Percentiles rank a stretch among this genome's conserved stretches.
These are phyloP conservation scores for Ageneiosus marmoratus DNA, from an alignment of 2,113 vertebrate species.

Conservation along the genomic window DNA sequence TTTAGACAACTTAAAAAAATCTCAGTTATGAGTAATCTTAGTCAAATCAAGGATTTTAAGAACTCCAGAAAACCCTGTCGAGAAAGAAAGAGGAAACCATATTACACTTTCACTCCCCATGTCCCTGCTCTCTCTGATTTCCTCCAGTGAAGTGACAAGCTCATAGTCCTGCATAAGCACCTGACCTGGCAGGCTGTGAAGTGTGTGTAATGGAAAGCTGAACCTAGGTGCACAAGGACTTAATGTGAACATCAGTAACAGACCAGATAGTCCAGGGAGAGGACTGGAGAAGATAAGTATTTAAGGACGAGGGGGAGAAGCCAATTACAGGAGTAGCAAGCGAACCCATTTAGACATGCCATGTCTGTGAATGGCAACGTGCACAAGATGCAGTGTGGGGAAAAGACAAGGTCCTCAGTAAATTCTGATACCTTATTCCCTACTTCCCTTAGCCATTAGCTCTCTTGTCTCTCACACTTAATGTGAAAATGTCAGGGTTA, in stretches of 20 bases:
- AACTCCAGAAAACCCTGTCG: background rate
- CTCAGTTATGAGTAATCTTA: background rate
- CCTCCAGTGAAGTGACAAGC: background rate
- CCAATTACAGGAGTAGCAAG: constrained; percentile 55
- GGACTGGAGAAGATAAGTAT: constrained; percentile 64
- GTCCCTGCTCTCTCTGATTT: constrained; percentile 12
- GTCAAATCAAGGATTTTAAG: background rate
- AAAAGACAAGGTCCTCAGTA: constrained; percentile 30
- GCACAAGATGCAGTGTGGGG: background rate
- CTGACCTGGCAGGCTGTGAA: constrained; percentile 45
- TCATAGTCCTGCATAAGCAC: constrained; percentile 26
- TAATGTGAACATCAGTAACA: constrained; percentile 54
- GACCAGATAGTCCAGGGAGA: constrained; percentile 53
- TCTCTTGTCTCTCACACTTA: constrained; percentile 50
- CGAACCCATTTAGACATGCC: constrained; percentile 29
- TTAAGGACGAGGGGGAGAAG: constrained; percentile 61
- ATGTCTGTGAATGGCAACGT: constrained; percentile 29
- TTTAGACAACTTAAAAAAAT: background rate
- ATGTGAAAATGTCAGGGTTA: constrained; percentile 33
- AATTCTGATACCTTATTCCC: constrained; percentile 33
- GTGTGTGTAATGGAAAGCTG: constrained; percentile 61
- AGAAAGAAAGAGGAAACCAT: background rate
- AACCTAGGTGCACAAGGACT: constrained; percentile 63
- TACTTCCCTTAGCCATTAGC: constrained; percentile 46
- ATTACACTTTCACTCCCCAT: background rate